Conservation (phyloP, 2,888 invertebrate species). For the Dryocosmus kuriphilus region DNA sequence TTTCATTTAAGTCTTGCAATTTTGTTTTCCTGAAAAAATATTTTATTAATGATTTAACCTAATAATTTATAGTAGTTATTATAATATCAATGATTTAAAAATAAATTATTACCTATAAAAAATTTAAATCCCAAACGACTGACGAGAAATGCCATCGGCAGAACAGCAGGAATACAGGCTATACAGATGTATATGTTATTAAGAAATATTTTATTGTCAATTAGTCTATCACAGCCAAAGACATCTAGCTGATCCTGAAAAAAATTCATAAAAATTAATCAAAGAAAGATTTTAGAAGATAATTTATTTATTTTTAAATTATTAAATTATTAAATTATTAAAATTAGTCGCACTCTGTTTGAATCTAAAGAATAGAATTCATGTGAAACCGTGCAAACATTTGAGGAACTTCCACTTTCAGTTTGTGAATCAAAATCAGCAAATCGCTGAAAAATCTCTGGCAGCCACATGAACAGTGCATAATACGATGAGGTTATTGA, state of each 20-base stretch:
- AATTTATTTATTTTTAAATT: background rate
- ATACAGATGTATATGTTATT: conserved; percentile 10
- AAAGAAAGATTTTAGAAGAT: background rate
- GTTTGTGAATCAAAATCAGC: conserved; percentile 82
- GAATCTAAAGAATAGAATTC: background rate
- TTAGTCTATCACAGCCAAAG: background rate
- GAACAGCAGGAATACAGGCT: background rate
- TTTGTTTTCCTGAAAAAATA: too few species aligned
- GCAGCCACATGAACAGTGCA: conserved; percentile 94
- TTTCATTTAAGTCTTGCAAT: too few species aligned
- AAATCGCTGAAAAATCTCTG: conserved; percentile 89
- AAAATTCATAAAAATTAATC: background rate
- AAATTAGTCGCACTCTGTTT: background rate
- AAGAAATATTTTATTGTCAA: conserved; percentile 7
- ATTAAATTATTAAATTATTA: background rate
- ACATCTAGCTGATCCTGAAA: background rate
- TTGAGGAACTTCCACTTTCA: background rate
- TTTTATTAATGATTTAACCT: too few species aligned
- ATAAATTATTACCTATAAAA: conserved; percentile 15
- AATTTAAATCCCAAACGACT: conserved; percentile 18
- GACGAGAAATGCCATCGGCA: background rate
- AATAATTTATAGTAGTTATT: background rate
- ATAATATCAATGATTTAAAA: background rate
- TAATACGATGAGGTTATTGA: conserved; percentile 86
- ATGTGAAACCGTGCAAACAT: conserved; percentile 13